Base-by-base conservation (phyloP, 1,140 invertebrate species). In the Anastrepha obliqua region DNA sequence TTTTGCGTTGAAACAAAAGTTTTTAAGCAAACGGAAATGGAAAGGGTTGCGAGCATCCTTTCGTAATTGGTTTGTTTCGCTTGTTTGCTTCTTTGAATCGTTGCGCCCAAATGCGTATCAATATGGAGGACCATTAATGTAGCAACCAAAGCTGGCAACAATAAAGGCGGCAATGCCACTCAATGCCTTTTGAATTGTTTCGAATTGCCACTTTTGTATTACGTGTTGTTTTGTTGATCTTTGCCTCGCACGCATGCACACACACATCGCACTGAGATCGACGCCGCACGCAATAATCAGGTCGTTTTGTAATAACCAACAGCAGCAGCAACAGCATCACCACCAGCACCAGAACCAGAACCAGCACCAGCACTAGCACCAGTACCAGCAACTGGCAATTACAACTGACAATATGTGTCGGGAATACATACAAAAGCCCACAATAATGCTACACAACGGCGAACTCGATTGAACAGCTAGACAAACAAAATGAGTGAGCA, bases 171-270 rank as follows among this genome's bases (percentile, higher is more conserved):
- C 47, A 81, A 29, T 81, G 74, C 17, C 51, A 81, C 74, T 81
- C 17, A 29, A 81, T 29, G 17, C 47, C 6, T 20, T 81, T 81
- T 29, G 74, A 81, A 81, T 81, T 81, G 47, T 81, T 81, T 55
- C 47, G n/a, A 81, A 55, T 29, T 55, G 74, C 74, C 47, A 20
- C 47, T 81, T 81, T 81, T 3, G 47, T 42, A 47, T 74, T 74
- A 39, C 42, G 67, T 67, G 17, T 74, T 74, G 39, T 74, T 74
- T 74, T 74, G 67, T 74, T 74, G 39, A 74, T 74, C 42, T 74
- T 74, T 74, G 67, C 67, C 67, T 17, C 67, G 67, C 67, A 74
- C 42, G 42, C 67, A 55, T 47, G 20, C 47, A 20, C 8, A 20
- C 20, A 58, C 7, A 20, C 20, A 29, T 29, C 29, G 29, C 29